phyloP scores from a whole-genome alignment of 2,113 vertebrate genomes.

The Engraulis encrasicolus region DNA sequence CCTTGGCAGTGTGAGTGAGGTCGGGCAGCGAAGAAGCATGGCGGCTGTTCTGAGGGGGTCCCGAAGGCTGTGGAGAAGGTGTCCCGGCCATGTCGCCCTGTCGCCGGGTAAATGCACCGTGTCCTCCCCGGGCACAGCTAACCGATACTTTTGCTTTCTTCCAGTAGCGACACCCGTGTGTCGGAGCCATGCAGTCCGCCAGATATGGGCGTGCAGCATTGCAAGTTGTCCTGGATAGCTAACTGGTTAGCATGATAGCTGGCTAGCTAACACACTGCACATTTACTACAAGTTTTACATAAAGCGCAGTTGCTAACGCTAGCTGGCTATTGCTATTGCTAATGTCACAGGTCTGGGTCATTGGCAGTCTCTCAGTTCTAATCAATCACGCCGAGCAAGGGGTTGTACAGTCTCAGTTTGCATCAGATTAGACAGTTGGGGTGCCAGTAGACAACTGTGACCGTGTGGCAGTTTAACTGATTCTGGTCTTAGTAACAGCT shows the following conservation, averaged over 20 bases:
- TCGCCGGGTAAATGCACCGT: constrained; percentile 72
- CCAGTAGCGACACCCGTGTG: background rate
- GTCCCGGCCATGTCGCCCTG: constrained; percentile 67
- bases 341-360: background rate
- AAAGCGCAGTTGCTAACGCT: background rate
- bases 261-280: background rate
- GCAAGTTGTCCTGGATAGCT: background rate
- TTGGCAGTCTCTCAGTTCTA: background rate
- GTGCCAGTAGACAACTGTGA: too few relatives aligned
- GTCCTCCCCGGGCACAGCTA: background rate
- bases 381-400: background rate
- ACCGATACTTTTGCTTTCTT: background rate
- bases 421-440: too few relatives aligned
- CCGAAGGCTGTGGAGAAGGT: constrained; percentile 67
- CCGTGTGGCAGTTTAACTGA: too few relatives aligned
- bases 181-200: too few relatives aligned
- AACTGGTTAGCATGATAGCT: too few relatives aligned
- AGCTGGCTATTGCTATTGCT: background rate
- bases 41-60: constrained; percentile 74
- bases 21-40: constrained; percentile 75
- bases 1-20: constrained; percentile 50
- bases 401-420: too few relatives aligned
- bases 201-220: too few relatives aligned
- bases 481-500: too few relatives aligned
- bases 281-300: background rate